Evolutionary conservation across 2,113 vertebrate species (phyloP), one percentile per base, ranked within the genome.

Genomic region (Xiphias gladius): DNA sequence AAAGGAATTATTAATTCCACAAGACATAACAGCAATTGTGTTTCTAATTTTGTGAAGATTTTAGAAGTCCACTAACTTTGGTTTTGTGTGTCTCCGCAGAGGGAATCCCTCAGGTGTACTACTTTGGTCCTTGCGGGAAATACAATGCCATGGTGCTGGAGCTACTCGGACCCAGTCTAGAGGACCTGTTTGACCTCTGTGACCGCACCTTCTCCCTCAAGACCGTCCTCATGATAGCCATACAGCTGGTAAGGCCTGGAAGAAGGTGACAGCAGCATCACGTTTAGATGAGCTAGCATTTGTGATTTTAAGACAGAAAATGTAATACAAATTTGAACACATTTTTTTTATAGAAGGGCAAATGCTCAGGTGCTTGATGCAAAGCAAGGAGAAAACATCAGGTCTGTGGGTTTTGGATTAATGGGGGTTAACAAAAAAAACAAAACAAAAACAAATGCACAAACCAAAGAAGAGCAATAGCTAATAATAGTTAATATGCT

Each of bases 91-190:
- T 65, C 52, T 88, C 82, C 19, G 16, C 96, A 99, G 98, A 99
- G 96, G 98, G 98, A 91, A 96, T 99, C 93, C 98, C 98, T 95
- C 98, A 99, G 96, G 98, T 99, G 92, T 99, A 98, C 92, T 99
- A 99, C 94, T 99, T 99, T 30, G 98, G 98, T 68, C 98, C 98
- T 4, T 99, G 98, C 0, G 98, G 98, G 84, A 99, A 99, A 93
- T 99, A 99, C 94, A 99, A 99, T 0, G 98, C 98, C 90, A 99
- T 99, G 98, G 98, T 99, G 86, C 94, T 99, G 95, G 98, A 99
- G 94, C 96, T 99, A 89, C 96, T 99, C 0, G 97, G 98, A 57
- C 97, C 98, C 82, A 99, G 98, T 95, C 96, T 99, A 90, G 98
- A 99, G 94, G 98, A 99, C 92, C 96, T 99, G 81, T 99, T 99